Evolutionary conservation across 2,797 vertebrate species (phyloP), one percentile per base, ranked within the genome.

Genomic region (Sebastes baramenuke): DNA sequence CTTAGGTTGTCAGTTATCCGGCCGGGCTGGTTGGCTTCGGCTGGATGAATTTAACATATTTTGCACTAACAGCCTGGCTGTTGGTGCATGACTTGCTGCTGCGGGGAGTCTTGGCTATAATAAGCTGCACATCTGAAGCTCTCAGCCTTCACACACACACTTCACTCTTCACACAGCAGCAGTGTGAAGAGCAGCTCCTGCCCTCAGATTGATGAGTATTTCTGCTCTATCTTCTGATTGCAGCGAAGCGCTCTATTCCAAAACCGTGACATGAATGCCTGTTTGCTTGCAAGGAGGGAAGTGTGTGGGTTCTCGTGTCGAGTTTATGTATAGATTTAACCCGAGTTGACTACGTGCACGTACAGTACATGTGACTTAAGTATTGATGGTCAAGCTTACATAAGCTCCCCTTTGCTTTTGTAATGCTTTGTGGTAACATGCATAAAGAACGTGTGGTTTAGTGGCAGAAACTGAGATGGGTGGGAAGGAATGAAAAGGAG

Each of bases 181-280:
- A 25, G 67, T 30, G 70, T 75, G 72, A 79, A 60, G 72, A 70
- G 55, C 62, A 65, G 54, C 22, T 69, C 64, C 60, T 34, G 76
- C 59, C 71, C 75, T 69, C 58, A 49, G 65, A 80, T 52, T 76
- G 75, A 86, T 65, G 66, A 30, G 36, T 81, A 59, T 81, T 70
- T 79, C 49, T 81, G 77, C 11, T 62, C 16, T n/a, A 13, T 74
- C 54, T 18, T 61, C 32, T 77, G 79, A 72, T 79, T 81, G 70
- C 79, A 75, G 24, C 30, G 18, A 73, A 72, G 54, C 3, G 1
- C 62, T 70, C 29, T 18, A 12, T 66, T 79, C 24, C 25, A 68
- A 46, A 38, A 42, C 36, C 6, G 13, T 42, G 14, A 42, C 38
- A 42, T 42, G 38, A 71, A 24, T 32, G 49, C 30, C 13, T 18